Base-by-base conservation (phyloP, 2,113 vertebrate species). In the Cheirogaleus medius region DNA sequence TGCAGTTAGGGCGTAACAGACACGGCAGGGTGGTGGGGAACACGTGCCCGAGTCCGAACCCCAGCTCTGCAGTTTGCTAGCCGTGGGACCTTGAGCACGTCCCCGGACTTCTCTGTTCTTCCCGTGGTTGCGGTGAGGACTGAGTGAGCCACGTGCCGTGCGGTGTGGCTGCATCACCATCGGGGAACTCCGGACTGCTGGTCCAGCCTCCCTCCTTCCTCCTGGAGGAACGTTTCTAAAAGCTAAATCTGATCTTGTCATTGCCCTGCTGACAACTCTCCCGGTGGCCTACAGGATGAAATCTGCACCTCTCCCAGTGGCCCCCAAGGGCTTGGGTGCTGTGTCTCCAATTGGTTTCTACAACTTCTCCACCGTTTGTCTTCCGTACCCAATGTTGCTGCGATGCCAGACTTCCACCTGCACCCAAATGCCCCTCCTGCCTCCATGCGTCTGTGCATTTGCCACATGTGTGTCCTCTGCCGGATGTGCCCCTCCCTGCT, bases 381-480 rank as follows among this genome's bases (percentile, higher is more conserved):
- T 7, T 10, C 34, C 18, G 8, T 10, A 5, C 42, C 47, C 64
- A 10, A 3, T 0, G 17, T 39, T 4, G 25, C 74, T 7, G 37
- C 49, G 7, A 23, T 0, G 34, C 1, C 82, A 18, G 1, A 0
- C 25, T 49, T 8, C 13, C 2, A 1, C 5, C 23, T 18, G 91
- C 6, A 5, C 20, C 64, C 15, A 15, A 47, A 7, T 2, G 25
- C 5, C 11, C 66, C 39, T n/a, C 15, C 1, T 21, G 12, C 8
- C 0, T 0, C 14, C 44, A 0, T 0, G 15, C 37, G 52, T 14
- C 37, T 3, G 0, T 1, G 25, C 25, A 1, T 29, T 13, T 21
- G 34, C 5, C 14, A 4, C 18, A 4, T 0, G 15, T 5, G 13
- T 1, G 11, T 23, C 42, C 7, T 37, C 54, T 17, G 14, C 74